Evolutionary conservation across 2,888 invertebrate genomes (phyloP), one percentile per base, ranked within the genome.

Genomic region (Aphrophora alni): DNA sequence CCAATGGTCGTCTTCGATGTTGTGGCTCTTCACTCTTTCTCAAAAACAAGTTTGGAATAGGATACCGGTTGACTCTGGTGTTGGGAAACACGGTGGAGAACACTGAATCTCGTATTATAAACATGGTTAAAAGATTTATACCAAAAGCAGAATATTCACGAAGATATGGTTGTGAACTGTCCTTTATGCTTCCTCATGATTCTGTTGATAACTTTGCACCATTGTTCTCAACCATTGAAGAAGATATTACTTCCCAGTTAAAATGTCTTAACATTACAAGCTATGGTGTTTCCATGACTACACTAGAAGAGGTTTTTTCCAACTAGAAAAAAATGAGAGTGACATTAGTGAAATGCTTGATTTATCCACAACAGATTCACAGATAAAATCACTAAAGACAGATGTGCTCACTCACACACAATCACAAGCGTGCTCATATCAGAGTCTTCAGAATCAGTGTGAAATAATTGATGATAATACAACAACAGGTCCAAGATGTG

Each of bases 241-340:
- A 92, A 59, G 93, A 93, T 87, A 93, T 95, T 81, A 91, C 90
- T 83, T 92, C 92, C 78, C 91, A 91, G 86, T 90, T 91, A n/a
- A 92, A 92, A 82, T 88, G 92, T 83, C 88, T 95, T 27, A 94
- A 93, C 87, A 93, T 96, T 84, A 93, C 93, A 83, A 95, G 94
- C 86, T 96, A 95, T 86, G 96, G 96, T 0, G 95, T 96, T 0
- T 95, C 96, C 14, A 96, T 96, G 96, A 96, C 96, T 10, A 95
- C 96, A 0, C 87, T 97, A 38, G 96, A 96, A 86, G 96, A 97
- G 87, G 90, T 87, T 96, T 96, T 87, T 88, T 96, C 0, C 95
- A 95, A 86, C 87, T 96, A 82, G 96, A 95, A 87, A 92, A 93
- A 85, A 93, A 93, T 33, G 93, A 94, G 84, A 94, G 93, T 84